phyloP scores from a whole-genome alignment of 2,797 vertebrate species.

The Delichon dasypus region DNA sequence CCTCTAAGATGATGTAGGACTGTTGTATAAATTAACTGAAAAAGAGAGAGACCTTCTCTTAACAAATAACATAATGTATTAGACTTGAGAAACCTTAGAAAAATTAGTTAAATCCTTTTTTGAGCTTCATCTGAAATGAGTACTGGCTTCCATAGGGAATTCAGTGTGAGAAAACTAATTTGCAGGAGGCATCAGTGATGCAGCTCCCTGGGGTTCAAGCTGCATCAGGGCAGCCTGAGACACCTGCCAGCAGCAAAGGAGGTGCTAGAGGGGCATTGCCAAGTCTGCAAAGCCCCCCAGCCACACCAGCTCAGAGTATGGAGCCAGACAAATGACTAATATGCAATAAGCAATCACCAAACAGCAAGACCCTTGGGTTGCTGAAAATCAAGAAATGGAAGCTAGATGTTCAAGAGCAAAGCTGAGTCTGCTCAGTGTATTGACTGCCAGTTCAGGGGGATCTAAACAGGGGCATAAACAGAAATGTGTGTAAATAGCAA shows the following conservation, averaged over 20 bases:
- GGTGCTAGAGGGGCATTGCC: not conserved
- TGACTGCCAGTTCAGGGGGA: not conserved
- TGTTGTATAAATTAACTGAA: not conserved
- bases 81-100: not conserved
- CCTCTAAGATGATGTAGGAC: rapidly evolving
- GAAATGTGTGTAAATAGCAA: not conserved
- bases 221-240: not conserved
- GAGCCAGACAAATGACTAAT: not conserved
- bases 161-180: not conserved
- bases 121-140: not conserved
- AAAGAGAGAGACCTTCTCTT: not conserved
- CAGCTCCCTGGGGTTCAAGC: rapidly evolving
- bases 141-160: not conserved
- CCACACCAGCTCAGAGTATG: not conserved
- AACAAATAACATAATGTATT: not conserved
- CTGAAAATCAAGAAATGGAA: not conserved
- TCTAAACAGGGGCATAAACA: not conserved
- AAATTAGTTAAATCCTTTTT: not conserved
- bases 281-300: not conserved
- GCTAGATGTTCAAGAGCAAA: not conserved
- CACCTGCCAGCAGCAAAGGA: not conserved
- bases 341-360: not conserved
- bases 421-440: not conserved
- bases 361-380: not conserved
- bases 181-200: not conserved